Base-by-base conservation (phyloP, 2,797 vertebrate genomes). In the Diglossa cyanea region DNA sequence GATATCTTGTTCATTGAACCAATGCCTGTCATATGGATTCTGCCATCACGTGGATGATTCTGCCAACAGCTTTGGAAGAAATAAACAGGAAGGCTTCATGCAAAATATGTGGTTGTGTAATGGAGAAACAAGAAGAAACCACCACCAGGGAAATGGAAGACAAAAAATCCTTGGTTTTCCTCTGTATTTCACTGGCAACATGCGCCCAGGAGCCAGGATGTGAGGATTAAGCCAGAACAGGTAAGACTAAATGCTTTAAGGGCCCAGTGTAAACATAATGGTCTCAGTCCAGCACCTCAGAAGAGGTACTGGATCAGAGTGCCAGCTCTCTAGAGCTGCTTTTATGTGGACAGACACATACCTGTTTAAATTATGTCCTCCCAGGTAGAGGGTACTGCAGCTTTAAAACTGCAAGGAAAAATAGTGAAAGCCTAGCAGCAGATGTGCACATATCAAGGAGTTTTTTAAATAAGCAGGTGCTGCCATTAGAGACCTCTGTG, bases 381-480 rank as follows among this genome's bases (percentile, higher is more conserved):
- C 5, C 53, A 79, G 35, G 23, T 17, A 40, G 7, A 76, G 31
- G 13, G 20, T 21, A 16, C 40, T 81, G 40, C 23, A 79, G 42
- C 66, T 91, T 95, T 94, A 72, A 88, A 86, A 39, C 12, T 21
- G 9, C 9, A 4, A 40, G 17, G 6, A 40, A 77, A 68, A 54
- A 10, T 5, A 39, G 10, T 21, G 44, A 66, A 44, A 33, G 51
- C 23, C 39, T 44, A 11, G 4, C 15, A 33, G 40, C 70, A 79
- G 58, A 47, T 57, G 13, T 25, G 24, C 21, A 3, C 4, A 1
- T 28, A 17, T 61, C 0, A 2, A 81, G 31, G 40, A 55, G 42
- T 14, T 74, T 58, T 86, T 58, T 7, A 55, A 82, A 67, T 28
- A 68, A 87, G 72, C 68, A 74, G 58, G 58, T 86, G 35, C 45